Conservation (phyloP, 1,140 invertebrate species). For the Lordiphosa stackelbergi region DNA sequence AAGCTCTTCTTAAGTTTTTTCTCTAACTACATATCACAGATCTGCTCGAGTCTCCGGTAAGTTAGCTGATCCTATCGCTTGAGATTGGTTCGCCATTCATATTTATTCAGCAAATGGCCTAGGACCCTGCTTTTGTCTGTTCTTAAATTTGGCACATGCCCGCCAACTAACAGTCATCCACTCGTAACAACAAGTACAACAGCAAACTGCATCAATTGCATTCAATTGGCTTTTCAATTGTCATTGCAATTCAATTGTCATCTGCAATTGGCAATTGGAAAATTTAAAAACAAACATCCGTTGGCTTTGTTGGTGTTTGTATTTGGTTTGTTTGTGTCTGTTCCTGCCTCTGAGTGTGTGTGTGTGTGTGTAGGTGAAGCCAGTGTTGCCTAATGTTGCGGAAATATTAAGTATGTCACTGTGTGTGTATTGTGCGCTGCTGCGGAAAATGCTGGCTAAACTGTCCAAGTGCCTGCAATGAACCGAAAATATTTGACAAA, state of each 20-base stretch:
- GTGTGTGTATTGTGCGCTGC: conserved; percentile 11
- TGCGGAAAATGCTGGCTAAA: neutral
- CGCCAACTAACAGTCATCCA: neutral
- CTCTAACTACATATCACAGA: too few species aligned
- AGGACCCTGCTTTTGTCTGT: too few species aligned
- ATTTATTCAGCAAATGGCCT: too few species aligned
- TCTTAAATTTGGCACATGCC: neutral
- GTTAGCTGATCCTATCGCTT: too few species aligned
- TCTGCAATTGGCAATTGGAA: conserved; percentile 48
- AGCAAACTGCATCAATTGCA: conserved; percentile 41
- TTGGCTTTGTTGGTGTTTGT: conserved; percentile 18
- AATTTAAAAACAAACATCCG: conserved; percentile 62
- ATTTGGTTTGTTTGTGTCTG: conserved; percentile 12
- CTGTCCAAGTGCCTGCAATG: conserved; percentile 15
- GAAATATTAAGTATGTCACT: conserved; percentile 50
- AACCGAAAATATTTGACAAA: conserved; percentile 61
- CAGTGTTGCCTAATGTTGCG: conserved; percentile 56
- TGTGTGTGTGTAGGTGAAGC: conserved; percentile 30
- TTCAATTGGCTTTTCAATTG: conserved; percentile 64
- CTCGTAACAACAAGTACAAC: conserved; percentile 5
- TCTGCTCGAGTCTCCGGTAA: too few species aligned
- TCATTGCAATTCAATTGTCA: conserved; percentile 60
- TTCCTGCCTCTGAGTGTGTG: conserved; percentile 7
- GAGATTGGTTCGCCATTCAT: too few species aligned
- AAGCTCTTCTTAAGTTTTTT: too few species aligned